Evolutionary conservation across 2,113 vertebrate genomes (phyloP).

Genomic region (Telmatochromis sp.): DNA sequence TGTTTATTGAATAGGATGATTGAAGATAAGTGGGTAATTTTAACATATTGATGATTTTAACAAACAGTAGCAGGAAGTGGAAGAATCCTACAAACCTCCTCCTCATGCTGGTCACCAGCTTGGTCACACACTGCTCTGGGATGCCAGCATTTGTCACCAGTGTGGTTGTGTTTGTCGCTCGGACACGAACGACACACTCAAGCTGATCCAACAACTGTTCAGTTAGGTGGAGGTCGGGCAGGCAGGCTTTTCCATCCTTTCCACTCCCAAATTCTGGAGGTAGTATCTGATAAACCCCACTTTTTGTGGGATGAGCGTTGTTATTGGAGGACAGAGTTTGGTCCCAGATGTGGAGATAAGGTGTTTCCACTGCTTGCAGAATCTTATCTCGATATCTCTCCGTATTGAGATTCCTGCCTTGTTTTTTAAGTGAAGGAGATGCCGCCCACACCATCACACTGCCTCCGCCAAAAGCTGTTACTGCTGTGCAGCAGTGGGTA

Average conservation of each 20-base stretch:
- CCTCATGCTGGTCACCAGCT: not conserved
- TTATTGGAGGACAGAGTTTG: not conserved
- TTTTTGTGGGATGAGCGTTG: not conserved
- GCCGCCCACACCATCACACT: not conserved
- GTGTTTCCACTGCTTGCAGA: not conserved
- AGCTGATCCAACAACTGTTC: not conserved
- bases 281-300: not conserved
- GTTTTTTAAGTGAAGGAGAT: not conserved
- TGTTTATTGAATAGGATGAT: not conserved
- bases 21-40: not conserved
- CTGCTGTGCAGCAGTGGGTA: not conserved
- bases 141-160: not conserved
- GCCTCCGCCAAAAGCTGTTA: not conserved
- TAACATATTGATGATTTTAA: rapidly evolving
- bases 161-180: not conserved
- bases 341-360: not conserved
- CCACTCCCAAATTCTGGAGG: not conserved
- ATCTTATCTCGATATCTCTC: not conserved
- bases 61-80: not conserved
- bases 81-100: not conserved
- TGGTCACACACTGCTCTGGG: not conserved
- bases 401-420: not conserved
- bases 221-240: not conserved
- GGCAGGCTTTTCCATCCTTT: not conserved
- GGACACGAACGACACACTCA: not conserved